Evolutionary conservation across 2,797 vertebrate genomes (phyloP), one percentile per base, ranked within the genome.

Genomic region (Channallabes apus): DNA sequence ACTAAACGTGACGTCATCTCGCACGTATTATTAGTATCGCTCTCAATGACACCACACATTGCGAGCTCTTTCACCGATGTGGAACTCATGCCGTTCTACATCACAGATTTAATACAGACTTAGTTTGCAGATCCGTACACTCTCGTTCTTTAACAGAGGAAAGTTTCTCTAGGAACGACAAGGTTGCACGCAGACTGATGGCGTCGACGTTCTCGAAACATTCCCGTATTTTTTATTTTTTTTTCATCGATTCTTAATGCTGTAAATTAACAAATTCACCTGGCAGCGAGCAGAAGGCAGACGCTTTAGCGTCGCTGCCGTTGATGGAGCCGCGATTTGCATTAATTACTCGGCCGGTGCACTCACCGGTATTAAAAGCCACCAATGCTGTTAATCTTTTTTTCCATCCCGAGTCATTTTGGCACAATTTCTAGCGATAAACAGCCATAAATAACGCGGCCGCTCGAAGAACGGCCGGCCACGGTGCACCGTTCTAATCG

Each of bases 321-420:
- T 96, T 95, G 95, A 96, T 96, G 96, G 96, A 90, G 92, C 94
- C 92, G 91, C 95, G 92, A 97, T 97, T 96, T 96, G 96, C 96
- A 97, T 98, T 99, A 97, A 98, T 98, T 97, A 95, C 96, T 91
- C 96, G 95, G 95, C 95, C 93, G 95, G 96, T 96, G 97, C 97
- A 99, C 98, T 99, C 96, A 97, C 96, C 98, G 98, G 97, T 98
- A 99, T 99, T 99, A 99, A 99, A 99, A 98, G 96, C 96, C 96
- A 96, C 91, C 91, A 95, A 91, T 95, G 92, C 96, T 97, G 99
- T 99, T 97, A 99, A 98, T 99, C 96, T 29, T 96, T 7, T 75
- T 54, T 54, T 24, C 6, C 6, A 96, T 97, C 96, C 96, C 94
- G 92, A 95, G 96, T 98, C 95, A 97, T 98, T 97, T 97, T 99